Evolutionary conservation across 2,113 vertebrate genomes (phyloP).

Genomic region (Chamaetylas fuelleborni): DNA sequence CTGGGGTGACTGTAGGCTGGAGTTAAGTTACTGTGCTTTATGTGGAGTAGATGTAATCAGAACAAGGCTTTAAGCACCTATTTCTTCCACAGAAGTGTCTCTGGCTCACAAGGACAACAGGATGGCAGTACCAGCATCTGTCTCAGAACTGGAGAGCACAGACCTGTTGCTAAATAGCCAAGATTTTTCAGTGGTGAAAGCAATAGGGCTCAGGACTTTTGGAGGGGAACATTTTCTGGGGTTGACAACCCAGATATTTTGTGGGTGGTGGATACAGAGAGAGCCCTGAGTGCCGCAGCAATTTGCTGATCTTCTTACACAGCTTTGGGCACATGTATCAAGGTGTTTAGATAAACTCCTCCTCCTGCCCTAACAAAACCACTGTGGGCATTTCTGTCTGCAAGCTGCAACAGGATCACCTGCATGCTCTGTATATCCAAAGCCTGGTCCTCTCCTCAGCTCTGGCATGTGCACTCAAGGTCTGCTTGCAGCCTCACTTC

Average conservation of each 20-base stretch:
- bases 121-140: not conserved
- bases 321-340: fast-evolving
- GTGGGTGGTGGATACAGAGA: not conserved
- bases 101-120: not conserved
- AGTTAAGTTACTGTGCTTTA: not conserved
- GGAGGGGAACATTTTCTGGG: not conserved
- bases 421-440: not conserved
- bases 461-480: fast-evolving
- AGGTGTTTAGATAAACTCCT: not conserved
- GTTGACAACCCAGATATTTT: not conserved
- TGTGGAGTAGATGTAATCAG: slow-evolving; percentile 12
- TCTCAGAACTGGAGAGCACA: not conserved
- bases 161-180: not conserved
- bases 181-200: not conserved
- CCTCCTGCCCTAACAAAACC: not conserved
- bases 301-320: not conserved
- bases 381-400: not conserved
- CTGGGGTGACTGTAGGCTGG: not conserved
- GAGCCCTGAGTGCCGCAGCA: not conserved
- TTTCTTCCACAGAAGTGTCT: not conserved
- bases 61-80: slow-evolving; percentile 18
- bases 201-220: not conserved
- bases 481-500: not conserved
- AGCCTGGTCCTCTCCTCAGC: not conserved
- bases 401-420: not conserved